Conservation (phyloP, 1,140 invertebrate species). For the Ericerus pela region DNA sequence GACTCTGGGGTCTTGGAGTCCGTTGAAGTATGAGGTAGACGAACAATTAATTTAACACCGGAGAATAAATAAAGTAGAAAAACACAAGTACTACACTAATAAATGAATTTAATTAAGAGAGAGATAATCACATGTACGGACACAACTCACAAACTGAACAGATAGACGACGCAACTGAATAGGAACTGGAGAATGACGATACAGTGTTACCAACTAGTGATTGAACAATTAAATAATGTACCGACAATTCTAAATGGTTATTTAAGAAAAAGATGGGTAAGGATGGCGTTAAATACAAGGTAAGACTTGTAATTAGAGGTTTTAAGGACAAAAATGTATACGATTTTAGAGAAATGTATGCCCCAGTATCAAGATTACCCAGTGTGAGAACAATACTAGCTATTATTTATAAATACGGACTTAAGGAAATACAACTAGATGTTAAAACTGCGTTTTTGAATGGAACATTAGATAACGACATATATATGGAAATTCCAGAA, state of each 20-base stretch:
- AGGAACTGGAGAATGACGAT: too few species aligned
- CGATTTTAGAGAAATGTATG: constrained; percentile 9
- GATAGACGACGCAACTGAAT: too few species aligned
- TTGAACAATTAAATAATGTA: too few species aligned
- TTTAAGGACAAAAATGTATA: not conserved
- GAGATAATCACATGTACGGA: too few species aligned
- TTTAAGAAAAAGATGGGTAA: not conserved
- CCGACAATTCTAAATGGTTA: not conserved
- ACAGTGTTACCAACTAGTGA: too few species aligned
- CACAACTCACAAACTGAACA: too few species aligned
- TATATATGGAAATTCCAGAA: constrained; percentile 28
- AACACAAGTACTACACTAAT: too few species aligned
- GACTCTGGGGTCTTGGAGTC: too few species aligned
- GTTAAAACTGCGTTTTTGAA: constrained; percentile 31
- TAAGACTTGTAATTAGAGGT: not conserved
- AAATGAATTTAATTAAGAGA: too few species aligned
- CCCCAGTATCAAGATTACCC: constrained; percentile 10
- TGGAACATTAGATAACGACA: constrained; percentile 24
- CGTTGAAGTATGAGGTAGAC: too few species aligned
- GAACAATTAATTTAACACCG: too few species aligned
- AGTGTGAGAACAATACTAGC: constrained; percentile 3
- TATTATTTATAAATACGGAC: not conserved
- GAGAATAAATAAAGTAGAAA: too few species aligned
- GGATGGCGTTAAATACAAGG: not conserved
- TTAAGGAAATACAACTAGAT: constrained; percentile 28